Conservation (phyloP, 1,140 invertebrate genomes). For the Cheumatopsyche charites region DNA sequence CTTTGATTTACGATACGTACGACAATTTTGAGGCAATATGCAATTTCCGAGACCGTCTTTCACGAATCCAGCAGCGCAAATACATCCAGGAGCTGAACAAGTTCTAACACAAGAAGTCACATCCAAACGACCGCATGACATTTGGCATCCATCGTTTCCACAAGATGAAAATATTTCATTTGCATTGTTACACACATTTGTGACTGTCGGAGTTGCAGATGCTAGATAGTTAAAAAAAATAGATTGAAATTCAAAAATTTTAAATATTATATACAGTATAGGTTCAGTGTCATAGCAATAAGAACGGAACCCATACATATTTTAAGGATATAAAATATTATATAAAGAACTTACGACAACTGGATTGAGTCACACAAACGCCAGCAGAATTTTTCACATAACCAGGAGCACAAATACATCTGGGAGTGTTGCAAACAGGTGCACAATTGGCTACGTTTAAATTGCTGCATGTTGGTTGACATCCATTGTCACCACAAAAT, state of each 20-base stretch:
- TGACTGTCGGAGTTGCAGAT: too few species aligned
- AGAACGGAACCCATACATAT: too few species aligned
- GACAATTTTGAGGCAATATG: too few species aligned
- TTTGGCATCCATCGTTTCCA: constrained; percentile 6
- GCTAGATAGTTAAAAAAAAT: too few species aligned
- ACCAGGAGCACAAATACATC: constrained; percentile 1
- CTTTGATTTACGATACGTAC: too few species aligned
- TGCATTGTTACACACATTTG: not conserved
- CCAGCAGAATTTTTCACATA: not conserved
- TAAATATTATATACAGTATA: too few species aligned
- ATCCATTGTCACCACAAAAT: not conserved
- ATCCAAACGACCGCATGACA: not conserved
- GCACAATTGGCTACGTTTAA: not conserved
- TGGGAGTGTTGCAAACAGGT: not conserved
- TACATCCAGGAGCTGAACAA: not conserved
- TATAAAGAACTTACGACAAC: not conserved
- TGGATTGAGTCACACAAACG: not conserved
- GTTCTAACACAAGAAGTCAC: not conserved
- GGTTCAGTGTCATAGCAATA: too few species aligned
- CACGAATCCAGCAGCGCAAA: too few species aligned
- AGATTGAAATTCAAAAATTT: too few species aligned
- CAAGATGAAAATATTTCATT: not conserved
- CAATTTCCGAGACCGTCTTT: too few species aligned
- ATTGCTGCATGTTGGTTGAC: not conserved
- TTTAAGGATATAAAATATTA: too few species aligned